Conservation (phyloP, 2,113 vertebrate genomes). For the Oryzias javanicus region DNA sequence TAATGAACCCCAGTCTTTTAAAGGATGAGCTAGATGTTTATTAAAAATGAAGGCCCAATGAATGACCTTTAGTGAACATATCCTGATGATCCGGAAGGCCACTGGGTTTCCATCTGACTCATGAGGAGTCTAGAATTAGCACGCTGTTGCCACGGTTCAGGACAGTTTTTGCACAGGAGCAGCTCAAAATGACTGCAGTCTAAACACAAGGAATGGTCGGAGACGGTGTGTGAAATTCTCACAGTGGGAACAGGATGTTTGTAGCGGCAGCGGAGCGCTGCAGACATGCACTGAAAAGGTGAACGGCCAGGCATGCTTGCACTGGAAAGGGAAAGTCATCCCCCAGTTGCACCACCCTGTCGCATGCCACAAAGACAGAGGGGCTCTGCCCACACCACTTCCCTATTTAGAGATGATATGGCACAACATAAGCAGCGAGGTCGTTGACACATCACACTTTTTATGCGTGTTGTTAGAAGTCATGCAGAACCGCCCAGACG, state of each 20-base stretch:
- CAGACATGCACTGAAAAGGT: slow-evolving; percentile 57
- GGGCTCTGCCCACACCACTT: slow-evolving; percentile 49
- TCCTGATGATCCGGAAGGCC: neutral
- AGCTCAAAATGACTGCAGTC: slow-evolving; percentile 41
- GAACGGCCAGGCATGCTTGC: slow-evolving; percentile 45
- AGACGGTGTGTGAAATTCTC: slow-evolving; percentile 61
- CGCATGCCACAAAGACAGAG: slow-evolving; percentile 67
- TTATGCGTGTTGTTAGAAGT: slow-evolving; percentile 33
- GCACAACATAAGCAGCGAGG: slow-evolving; percentile 43
- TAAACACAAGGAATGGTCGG: slow-evolving; percentile 56
- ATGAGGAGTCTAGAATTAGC: slow-evolving; percentile 24
- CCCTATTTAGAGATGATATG: slow-evolving; percentile 25
- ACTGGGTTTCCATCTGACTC: slow-evolving; percentile 15
- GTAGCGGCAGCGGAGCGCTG: slow-evolving; percentile 41
- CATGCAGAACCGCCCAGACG: slow-evolving; percentile 17
- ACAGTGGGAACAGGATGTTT: slow-evolving; percentile 49
- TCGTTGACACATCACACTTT: slow-evolving; percentile 54
- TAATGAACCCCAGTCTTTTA: neutral
- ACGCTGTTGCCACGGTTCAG: slow-evolving; percentile 31
- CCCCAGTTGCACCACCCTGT: slow-evolving; percentile 59
- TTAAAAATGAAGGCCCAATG: neutral
- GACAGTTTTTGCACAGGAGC: slow-evolving; percentile 21
- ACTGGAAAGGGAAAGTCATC: slow-evolving; percentile 36
- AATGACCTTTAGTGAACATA: neutral
- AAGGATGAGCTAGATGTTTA: slow-evolving; percentile 1